Conservation (phyloP, 2,888 invertebrate genomes). For the Arge pagana region DNA sequence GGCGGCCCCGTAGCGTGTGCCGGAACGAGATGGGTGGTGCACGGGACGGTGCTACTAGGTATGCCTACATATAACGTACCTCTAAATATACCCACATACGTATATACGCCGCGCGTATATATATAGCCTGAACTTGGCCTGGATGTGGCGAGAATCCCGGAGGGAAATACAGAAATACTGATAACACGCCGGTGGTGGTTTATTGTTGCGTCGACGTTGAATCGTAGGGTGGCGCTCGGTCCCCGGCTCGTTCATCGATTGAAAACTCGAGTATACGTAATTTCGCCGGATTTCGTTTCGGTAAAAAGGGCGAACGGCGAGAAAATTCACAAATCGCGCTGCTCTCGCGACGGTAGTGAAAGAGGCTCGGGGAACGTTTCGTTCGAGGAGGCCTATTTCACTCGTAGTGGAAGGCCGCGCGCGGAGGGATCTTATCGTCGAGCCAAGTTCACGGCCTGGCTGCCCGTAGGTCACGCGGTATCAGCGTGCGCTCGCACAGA, state of each 20-base stretch:
- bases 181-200: constrained; percentile 50
- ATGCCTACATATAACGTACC: too few relatives aligned
- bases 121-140: constrained; percentile 56
- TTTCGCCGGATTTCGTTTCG: too few relatives aligned
- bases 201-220: constrained; percentile 54
- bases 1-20: too few relatives aligned
- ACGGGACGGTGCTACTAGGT: neutral
- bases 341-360: too few relatives aligned
- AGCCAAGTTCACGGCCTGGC: constrained; percentile 20
- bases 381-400: too few relatives aligned
- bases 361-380: too few relatives aligned
- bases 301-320: neutral
- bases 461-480: constrained; percentile 16
- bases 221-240: constrained; percentile 48
- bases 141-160: constrained; percentile 51
- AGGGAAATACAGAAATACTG: constrained; percentile 56
- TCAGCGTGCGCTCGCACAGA: too few relatives aligned
- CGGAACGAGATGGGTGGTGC: neutral
- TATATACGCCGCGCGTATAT: constrained; percentile 38
- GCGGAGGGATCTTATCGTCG: constrained; percentile 20
- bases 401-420: too few relatives aligned
- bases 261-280: neutral
- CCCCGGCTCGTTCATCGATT: too few relatives aligned
- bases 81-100: too few relatives aligned
- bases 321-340: neutral